Conservation (phyloP, 2,888 invertebrate genomes). For the Rotaria socialis region DNA sequence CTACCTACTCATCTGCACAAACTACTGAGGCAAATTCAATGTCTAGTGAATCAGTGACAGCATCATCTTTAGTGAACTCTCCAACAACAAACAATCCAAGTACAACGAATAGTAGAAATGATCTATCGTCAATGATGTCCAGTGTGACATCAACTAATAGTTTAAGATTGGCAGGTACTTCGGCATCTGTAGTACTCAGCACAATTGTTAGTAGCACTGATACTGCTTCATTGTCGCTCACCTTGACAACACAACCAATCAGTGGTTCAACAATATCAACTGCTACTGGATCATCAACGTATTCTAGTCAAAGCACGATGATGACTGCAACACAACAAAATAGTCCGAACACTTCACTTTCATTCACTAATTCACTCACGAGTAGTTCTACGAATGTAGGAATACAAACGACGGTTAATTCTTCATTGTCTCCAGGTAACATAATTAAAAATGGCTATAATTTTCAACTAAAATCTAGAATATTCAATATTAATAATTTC, state of each 20-base stretch:
- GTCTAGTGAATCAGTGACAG: too few species aligned
- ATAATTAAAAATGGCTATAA: neutral
- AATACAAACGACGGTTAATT: neutral
- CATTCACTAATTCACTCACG: neutral
- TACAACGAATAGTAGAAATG: neutral
- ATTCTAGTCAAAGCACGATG: neutral
- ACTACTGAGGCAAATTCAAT: neutral
- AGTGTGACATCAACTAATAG: neutral
- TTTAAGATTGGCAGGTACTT: neutral
- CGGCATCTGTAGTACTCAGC: neutral
- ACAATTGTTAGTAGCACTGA: neutral
- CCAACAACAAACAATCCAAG: neutral
- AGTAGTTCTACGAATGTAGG: neutral
- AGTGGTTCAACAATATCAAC: too few species aligned
- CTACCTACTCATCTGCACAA: too few species aligned
- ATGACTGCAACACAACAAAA: neutral
- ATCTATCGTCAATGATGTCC: neutral
- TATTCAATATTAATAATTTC: neutral
- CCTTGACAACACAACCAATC: neutral
- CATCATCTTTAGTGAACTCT: neutral
- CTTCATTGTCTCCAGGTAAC: neutral
- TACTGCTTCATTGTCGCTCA: too few species aligned
- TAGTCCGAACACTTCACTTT: neutral
- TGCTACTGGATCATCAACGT: neutral
- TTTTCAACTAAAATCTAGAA: neutral